Evolutionary conservation across 2,888 invertebrate genomes (phyloP).

Genomic region (Stictocephala bisonia): DNA sequence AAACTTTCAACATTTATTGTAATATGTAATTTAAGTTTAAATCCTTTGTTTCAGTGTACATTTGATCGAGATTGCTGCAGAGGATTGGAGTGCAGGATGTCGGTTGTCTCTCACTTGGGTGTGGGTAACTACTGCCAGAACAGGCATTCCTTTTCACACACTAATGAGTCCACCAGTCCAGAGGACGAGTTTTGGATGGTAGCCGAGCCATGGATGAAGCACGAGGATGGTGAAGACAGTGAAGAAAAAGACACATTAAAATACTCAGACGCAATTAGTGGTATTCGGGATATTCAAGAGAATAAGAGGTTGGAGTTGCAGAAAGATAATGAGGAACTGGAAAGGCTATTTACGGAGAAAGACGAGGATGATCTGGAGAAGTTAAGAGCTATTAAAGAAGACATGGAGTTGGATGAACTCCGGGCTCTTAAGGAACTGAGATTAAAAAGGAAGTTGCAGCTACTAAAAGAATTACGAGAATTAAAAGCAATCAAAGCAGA

Average conservation of each 20-base stretch:
- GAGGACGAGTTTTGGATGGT: constrained; percentile 2
- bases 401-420: constrained; percentile 24
- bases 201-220: neutral
- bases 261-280: neutral
- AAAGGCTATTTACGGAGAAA: constrained; percentile 34
- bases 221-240: neutral
- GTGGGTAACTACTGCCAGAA: neutral
- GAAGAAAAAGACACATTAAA: constrained; percentile 5
- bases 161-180: neutral
- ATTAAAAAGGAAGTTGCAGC: constrained; percentile 29
- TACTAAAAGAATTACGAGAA: constrained; percentile 31
- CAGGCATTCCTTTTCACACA: neutral
- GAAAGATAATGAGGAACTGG: constrained; percentile 23
- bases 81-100: constrained; percentile 22
- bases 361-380: constrained; percentile 31
- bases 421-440: constrained; percentile 22
- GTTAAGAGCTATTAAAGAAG: constrained; percentile 28
- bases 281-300: neutral
- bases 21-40: no score
- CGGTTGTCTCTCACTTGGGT: neutral
- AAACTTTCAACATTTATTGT: no score
- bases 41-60: constrained; percentile 33
- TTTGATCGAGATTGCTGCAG: constrained; percentile 34
- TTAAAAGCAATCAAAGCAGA: constrained; percentile 12
- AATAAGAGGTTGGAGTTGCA: constrained; percentile 12